Base-by-base conservation (phyloP, 2,113 vertebrate species). In the Anseranas semipalmata region DNA sequence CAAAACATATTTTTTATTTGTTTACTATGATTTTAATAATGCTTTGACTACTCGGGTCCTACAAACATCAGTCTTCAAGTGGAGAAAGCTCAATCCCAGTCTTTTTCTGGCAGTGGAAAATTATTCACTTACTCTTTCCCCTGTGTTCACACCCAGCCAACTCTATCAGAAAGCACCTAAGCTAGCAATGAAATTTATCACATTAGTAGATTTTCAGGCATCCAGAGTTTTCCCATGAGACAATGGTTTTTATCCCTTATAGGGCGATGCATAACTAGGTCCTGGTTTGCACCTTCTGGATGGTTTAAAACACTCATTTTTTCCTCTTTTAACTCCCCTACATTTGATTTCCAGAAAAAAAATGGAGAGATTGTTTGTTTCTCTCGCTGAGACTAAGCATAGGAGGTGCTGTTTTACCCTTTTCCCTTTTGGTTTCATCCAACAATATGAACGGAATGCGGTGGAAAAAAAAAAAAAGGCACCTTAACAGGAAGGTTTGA, bases 361-460 rank as follows among this genome's bases (percentile, higher is more conserved):
- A 45, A 32, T 9, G 1, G 12, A 9, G 12, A 32, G 7, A 5
- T 37, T 10, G 25, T 1, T 55, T 85, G 59, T 65, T 39, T 16
- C 17, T 74, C 12, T 65, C 39, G 5, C 8, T 85, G 59, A 53
- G 17, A 24, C 6, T 5, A 21, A 75, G 35, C 1, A 0, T 0
- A 16, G 35, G 25, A 77, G 13, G 27, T 39, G 20, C 7, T 58
- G 48, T 24, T 45, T 32, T 35, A 60, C 8, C 20, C 59, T 50
- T 55, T 55, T 72, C 14, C 28, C 16, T 37, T 67, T 41, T n/a
- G 37, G 27, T 66, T 85, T 85, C 30, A 58, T n/a, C 32, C 82
- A 56, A 30, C 13, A 90, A 46, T 73, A 86, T 8, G 5, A 28
- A 70, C 16, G 53, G 16, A 76, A 83, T 16, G 52, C 56, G 52